A percentile compares a stretch with the other conserved stretches of the same genome.
phyloP scores from a whole-genome alignment of 2,113 vertebrate genomes.

The Chloroceryle aenea region DNA sequence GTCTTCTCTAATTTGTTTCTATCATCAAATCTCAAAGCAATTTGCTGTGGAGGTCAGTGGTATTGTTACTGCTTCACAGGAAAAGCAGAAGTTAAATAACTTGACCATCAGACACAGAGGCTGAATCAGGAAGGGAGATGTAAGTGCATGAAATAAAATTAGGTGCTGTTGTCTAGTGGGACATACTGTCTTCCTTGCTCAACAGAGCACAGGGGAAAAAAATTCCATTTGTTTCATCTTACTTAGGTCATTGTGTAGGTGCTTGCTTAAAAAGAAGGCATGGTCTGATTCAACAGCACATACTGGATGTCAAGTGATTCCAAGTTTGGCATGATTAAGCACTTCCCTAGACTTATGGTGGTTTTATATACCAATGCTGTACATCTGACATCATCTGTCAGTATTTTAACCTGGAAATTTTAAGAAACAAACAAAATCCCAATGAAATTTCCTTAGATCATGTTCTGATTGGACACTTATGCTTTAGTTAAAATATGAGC shows the following conservation, averaged over 20 bases:
- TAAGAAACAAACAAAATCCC: background rate
- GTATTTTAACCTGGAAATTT: background rate
- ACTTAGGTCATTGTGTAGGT: background rate
- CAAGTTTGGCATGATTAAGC: background rate
- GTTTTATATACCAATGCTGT: background rate
- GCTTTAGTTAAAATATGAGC: background rate
- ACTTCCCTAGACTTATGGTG: background rate
- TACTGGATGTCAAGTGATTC: background rate
- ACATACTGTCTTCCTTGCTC: background rate
- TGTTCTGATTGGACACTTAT: background rate
- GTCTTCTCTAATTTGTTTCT: background rate
- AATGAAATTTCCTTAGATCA: background rate
- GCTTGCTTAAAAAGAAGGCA: background rate
- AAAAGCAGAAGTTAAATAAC: background rate
- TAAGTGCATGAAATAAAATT: background rate
- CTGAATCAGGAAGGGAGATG: background rate
- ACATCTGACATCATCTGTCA: background rate
- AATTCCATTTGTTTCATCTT: background rate
- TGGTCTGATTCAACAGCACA: background rate
- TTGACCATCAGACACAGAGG: background rate
- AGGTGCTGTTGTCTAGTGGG: background rate
- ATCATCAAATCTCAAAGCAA: background rate
- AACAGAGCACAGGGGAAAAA: rapidly evolving
- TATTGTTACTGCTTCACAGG: background rate
- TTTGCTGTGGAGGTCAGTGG: background rate